A percentile compares a stretch with the other conserved stretches of the same genome.
phyloP scores from a whole-genome alignment of 1,140 invertebrate genomes.

The Amphibalanus amphitrite region DNA sequence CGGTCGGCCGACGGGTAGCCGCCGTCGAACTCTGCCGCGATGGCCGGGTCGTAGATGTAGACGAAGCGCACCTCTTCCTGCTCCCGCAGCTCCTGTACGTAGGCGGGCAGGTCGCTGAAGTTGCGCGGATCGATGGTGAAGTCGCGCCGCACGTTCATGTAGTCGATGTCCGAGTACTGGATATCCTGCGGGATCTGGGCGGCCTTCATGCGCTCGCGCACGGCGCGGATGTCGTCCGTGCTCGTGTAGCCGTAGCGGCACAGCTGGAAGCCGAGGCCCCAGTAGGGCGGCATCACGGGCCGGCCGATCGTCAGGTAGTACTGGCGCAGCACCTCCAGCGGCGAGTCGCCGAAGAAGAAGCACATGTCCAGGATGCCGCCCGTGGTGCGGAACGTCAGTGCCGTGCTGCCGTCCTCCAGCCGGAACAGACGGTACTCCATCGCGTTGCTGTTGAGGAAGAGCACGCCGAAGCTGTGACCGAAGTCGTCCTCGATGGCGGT shows the following conservation, averaged over 20 bases:
- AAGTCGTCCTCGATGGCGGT: conserved; percentile 31
- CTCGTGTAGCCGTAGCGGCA: conserved; percentile 30
- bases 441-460: conserved; percentile 33
- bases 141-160: conserved; percentile 27
- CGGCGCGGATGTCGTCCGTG: conserved; percentile 23
- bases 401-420: conserved; percentile 19
- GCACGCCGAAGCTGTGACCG: conserved; percentile 29
- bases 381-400: conserved; percentile 22
- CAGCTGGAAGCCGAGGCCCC: conserved; percentile 35
- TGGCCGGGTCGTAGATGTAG: conserved; percentile 15
- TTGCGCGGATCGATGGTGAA: conserved; percentile 31
- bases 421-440: conserved; percentile 20
- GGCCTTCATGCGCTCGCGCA: conserved; percentile 24
- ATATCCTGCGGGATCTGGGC: conserved; percentile 33
- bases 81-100: conserved; percentile 25
- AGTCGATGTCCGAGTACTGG: conserved; percentile 29
- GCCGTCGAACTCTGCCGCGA: conserved; percentile 17
- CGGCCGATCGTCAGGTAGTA: conserved; percentile 29
- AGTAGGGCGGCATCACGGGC: conserved; percentile 33
- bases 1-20: conserved; percentile 12
- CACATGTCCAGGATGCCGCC: conserved; percentile 31
- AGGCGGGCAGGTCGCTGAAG: conserved; percentile 27
- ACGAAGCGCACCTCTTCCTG: not conserved
- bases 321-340: conserved; percentile 32
- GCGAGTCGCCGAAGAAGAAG: conserved; percentile 30